Conservation (phyloP, 1,140 invertebrate genomes). For the Drosophila asahinai region DNA sequence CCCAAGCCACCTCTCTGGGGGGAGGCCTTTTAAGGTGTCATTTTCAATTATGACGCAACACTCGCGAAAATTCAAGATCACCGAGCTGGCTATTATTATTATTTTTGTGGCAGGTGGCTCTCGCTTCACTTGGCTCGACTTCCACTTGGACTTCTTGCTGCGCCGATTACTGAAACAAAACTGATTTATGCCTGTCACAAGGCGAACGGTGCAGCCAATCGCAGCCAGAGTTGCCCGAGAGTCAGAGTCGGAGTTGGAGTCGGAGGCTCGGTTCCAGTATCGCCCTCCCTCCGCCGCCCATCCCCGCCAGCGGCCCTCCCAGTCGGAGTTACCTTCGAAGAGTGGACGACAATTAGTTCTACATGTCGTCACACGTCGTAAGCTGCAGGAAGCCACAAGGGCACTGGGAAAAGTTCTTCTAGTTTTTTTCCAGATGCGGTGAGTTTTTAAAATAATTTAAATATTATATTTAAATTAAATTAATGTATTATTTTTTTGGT, state of each 20-base stretch:
- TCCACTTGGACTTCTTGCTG: conserved; percentile 75
- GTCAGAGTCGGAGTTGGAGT: background rate
- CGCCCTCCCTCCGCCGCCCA: background rate
- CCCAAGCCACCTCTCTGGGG: conserved; percentile 6
- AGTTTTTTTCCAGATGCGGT: background rate
- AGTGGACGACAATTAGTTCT: conserved; percentile 84
- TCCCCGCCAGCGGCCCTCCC: background rate
- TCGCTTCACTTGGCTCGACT: conserved; percentile 10
- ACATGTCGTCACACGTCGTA: conserved; percentile 84
- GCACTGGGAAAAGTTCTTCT: background rate
- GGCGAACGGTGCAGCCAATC: conserved; percentile 63
- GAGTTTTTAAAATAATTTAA: background rate
- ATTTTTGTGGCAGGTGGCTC: conserved; percentile 20
- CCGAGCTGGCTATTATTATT: conserved; percentile 12
- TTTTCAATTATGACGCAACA: conserved; percentile 75
- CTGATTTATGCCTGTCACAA: conserved; percentile 82
- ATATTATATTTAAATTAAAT: background rate
- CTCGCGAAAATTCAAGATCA: conserved; percentile 50
- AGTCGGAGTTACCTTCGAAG: conserved; percentile 18
- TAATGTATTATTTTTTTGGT: background rate
- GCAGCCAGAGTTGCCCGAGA: conserved; percentile 38
- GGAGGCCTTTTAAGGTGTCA: conserved; percentile 57
- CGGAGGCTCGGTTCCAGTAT: conserved; percentile 34
- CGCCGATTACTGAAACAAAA: conserved; percentile 81
- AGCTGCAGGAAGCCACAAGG: conserved; percentile 79